Base-by-base conservation (phyloP, 2,113 vertebrate genomes). In the Chlamydotis undulata region DNA sequence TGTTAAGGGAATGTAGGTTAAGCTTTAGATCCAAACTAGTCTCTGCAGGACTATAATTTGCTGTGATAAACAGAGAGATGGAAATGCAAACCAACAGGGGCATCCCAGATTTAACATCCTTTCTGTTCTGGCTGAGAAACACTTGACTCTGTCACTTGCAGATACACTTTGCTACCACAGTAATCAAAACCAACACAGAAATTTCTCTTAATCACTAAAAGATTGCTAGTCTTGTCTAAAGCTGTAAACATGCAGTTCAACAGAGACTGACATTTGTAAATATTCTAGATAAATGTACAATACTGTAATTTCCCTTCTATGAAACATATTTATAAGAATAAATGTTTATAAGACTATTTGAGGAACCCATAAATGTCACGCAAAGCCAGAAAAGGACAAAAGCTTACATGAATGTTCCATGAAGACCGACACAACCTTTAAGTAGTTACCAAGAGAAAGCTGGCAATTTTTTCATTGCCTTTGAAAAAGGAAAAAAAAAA, bases 11-110 rank as follows among this genome's bases (percentile, higher is more conserved):
- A 96, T 35, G 39, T 76, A 93, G 78, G 83, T 91, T 97, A 96
- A 95, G 83, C 85, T 93, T 88, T 76, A 96, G 87, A 92, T 91
- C 91, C 83, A 97, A 79, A 91, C 75, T 73, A 55, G 92, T 96
- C 94, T 94, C 94, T 83, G 52, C 77, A 89, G 80, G 88, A 95
- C 86, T 67, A 73, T 90, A 93, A 96, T 96, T 96, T 90, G 68
- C 86, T 92, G 50, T 83, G 93, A 95, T 94, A 93, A 96, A 96
- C 86, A 87, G 86, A 93, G 93, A 89, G 81, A 70, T 91, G 64
- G 78, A 96, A 88, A 92, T 50, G 64, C 53, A 94, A 94, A 89
- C 90, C 93, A 90, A 93, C 75, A 90, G 93, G 76, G 92, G 84
- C 68, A 92, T 67, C 80, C 71, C 87, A 75, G 79, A 96, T 96